phyloP scores from a whole-genome alignment of 2,113 vertebrate species.

The cattle (Bos taurus) region ARS-UCD2.0 NC_037343.1:20088001-20088500 shows the following conservation, averaged over 20 bases:
- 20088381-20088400: too few species aligned
- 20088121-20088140: background rate
- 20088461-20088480: background rate
- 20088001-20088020: background rate
- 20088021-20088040: background rate
- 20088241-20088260: background rate
- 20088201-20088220: background rate
- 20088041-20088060: background rate
- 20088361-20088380: background rate
- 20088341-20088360: background rate
- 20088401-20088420: rapidly evolving
- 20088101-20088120: background rate
- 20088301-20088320: background rate
- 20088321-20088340: background rate
- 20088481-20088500: rapidly evolving
- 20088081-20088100: background rate
- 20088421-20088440: background rate
- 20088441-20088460: background rate
- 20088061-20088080: background rate
- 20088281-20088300: background rate
- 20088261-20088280: background rate
- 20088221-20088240: background rate
- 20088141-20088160: background rate
- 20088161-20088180: background rate
- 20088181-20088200: background rate